phyloP scores from a whole-genome alignment of 2,797 vertebrate species.

The Myiothlypis chrysogaster region DNA sequence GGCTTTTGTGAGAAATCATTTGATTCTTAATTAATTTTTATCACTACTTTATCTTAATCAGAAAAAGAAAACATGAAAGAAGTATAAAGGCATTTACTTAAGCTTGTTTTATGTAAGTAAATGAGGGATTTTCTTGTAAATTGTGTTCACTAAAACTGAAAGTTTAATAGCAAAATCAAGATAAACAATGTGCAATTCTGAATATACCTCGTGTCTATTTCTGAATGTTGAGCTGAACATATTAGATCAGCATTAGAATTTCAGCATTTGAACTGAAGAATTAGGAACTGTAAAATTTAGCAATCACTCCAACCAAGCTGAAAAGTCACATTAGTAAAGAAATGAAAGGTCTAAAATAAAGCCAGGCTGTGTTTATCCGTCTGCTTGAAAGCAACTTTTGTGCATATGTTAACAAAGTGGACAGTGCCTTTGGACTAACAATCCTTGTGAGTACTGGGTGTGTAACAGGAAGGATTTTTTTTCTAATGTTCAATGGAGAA shows the following conservation, averaged over 20 bases:
- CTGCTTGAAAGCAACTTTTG: neutral
- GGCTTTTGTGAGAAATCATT: neutral
- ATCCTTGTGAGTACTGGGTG: conserved; percentile 37
- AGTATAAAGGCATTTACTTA: neutral
- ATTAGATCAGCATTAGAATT: neutral
- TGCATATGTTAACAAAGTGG: neutral
- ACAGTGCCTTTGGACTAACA: conserved; percentile 13
- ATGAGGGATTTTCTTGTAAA: conserved; percentile 42
- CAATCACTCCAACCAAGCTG: neutral
- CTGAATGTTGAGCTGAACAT: neutral
- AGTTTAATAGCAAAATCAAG: neutral
- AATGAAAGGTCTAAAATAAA: conserved; percentile 32
- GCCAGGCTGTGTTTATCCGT: neutral
- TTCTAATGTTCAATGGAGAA: conserved; percentile 22
- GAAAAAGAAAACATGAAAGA: neutral
- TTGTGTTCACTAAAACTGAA: neutral
- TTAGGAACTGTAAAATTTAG: neutral
- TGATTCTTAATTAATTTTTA: conserved; percentile 25
- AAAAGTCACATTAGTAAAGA: conserved; percentile 16
- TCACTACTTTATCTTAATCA: conserved; percentile 11
- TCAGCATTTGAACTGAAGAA: neutral
- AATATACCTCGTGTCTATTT: neutral
- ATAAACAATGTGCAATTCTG: neutral
- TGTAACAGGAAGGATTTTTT: conserved; percentile 55
- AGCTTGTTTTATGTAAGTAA: neutral